phyloP scores from a whole-genome alignment of 1,140 invertebrate genomes.

The Samia ricini region DNA sequence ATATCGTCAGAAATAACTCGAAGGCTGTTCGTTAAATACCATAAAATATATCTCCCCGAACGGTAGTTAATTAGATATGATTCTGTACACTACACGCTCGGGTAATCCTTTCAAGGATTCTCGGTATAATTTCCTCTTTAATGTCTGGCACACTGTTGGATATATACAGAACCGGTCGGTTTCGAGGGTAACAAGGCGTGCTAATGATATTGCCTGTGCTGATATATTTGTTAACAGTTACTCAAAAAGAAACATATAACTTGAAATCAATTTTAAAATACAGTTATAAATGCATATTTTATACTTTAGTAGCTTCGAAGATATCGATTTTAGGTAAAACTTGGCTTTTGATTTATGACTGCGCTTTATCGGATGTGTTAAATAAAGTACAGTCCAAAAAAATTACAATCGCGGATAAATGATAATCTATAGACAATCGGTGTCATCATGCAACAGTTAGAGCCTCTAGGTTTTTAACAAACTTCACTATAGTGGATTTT shows the following conservation, averaged over 20 bases:
- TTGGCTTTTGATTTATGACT: too few relatives aligned
- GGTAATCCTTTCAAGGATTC: neutral
- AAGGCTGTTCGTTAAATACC: neutral
- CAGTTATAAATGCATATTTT: too few relatives aligned
- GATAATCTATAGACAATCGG: too few relatives aligned
- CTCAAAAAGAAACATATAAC: neutral
- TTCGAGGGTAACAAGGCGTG: neutral
- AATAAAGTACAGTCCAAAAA: too few relatives aligned
- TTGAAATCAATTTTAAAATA: neutral
- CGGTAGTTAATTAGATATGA: neutral
- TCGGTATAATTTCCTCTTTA: neutral
- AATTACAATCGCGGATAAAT: too few relatives aligned
- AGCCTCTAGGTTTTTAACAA: too few relatives aligned
- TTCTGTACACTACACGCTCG: neutral
- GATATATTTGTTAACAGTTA: neutral
- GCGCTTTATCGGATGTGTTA: too few relatives aligned
- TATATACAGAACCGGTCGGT: neutral
- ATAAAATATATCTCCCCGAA: neutral
- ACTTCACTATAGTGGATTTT: too few relatives aligned
- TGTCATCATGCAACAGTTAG: too few relatives aligned
- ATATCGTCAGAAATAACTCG: neutral
- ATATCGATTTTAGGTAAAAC: too few relatives aligned
- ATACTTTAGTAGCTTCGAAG: too few relatives aligned
- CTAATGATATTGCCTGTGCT: neutral
- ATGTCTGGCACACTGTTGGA: neutral